Conservation (phyloP, 1,140 invertebrate species). For the Sesamia nonagrioides region DNA sequence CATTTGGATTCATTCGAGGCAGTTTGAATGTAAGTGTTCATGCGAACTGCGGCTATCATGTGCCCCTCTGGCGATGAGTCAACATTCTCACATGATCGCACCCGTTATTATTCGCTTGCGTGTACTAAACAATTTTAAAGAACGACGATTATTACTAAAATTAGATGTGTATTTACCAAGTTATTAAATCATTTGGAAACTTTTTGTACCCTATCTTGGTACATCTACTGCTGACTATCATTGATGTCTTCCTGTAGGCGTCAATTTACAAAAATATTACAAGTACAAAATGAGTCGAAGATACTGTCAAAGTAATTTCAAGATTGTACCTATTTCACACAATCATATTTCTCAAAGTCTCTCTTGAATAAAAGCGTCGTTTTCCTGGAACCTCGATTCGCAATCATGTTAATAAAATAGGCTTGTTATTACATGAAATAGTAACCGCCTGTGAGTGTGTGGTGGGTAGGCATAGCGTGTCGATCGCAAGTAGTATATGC, state of each 20-base stretch:
- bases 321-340: too few relatives aligned
- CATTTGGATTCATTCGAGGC: constrained; percentile 32
- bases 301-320: too few relatives aligned
- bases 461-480: constrained; percentile 10
- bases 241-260: too few relatives aligned
- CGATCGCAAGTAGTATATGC: background rate
- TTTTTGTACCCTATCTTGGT: background rate
- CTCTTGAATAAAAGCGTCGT: background rate
- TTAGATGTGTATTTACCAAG: background rate
- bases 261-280: too few relatives aligned
- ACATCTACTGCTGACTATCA: too few relatives aligned
- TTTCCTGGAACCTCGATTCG: constrained; percentile 42
- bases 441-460: constrained; percentile 30
- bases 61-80: constrained; percentile 62
- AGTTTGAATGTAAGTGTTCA: constrained; percentile 43
- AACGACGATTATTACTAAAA: constrained; percentile 3
- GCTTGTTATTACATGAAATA: constrained; percentile 52
- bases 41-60: constrained; percentile 14
- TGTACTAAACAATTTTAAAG: constrained; percentile 65
- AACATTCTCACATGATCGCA: constrained; percentile 60
- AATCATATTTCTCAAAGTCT: too few relatives aligned
- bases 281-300: too few relatives aligned
- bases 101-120: constrained; percentile 65
- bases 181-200: background rate
- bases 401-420: constrained; percentile 58